These are phyloP conservation scores for Leptodactylus fallax DNA, from an alignment of 2,797 vertebrate species.

Conservation along the genomic window DNA sequence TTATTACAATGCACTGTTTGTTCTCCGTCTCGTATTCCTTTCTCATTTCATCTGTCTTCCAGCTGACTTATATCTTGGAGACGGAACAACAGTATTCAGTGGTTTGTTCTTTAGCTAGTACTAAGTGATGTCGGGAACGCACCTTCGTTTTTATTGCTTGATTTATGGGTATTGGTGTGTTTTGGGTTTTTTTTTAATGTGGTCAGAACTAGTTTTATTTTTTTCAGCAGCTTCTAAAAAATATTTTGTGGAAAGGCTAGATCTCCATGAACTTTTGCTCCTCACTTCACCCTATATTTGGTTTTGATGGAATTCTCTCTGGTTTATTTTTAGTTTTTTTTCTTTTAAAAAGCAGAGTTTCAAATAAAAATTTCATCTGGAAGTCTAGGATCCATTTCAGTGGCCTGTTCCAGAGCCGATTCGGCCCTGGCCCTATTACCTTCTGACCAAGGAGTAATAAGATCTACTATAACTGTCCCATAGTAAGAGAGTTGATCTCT, in stretches of 20 bases:
- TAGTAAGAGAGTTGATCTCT: background rate
- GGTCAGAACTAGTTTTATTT: background rate
- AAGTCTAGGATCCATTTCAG: background rate
- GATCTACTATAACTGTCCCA: background rate
- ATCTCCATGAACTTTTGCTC: background rate
- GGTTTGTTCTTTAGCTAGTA: constrained; percentile 9
- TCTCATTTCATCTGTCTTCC: constrained; percentile 32
- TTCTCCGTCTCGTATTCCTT: constrained; percentile 50
- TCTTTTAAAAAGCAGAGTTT: background rate
- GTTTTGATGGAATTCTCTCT: background rate
- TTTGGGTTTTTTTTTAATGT: background rate
- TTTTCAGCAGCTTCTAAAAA: background rate
- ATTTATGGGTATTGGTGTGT: background rate
- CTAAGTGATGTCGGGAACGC: background rate
- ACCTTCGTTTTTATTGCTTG: background rate
- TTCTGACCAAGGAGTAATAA: background rate
- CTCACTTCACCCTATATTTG: background rate
- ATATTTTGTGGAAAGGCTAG: background rate
- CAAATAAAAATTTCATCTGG: background rate
- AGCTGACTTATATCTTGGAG: constrained; percentile 46
- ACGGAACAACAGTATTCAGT: constrained; percentile 41
- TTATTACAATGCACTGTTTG: constrained; percentile 53
- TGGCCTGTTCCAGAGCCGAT: background rate
- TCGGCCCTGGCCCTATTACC: too few species aligned
- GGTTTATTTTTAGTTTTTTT: background rate